Percentiles rank a stretch among this genome's conserved stretches.
These are phyloP conservation scores for Hirtodrosophila alboralis DNA, from an alignment of 2,888 invertebrate species.

Conservation along the genomic window DNA sequence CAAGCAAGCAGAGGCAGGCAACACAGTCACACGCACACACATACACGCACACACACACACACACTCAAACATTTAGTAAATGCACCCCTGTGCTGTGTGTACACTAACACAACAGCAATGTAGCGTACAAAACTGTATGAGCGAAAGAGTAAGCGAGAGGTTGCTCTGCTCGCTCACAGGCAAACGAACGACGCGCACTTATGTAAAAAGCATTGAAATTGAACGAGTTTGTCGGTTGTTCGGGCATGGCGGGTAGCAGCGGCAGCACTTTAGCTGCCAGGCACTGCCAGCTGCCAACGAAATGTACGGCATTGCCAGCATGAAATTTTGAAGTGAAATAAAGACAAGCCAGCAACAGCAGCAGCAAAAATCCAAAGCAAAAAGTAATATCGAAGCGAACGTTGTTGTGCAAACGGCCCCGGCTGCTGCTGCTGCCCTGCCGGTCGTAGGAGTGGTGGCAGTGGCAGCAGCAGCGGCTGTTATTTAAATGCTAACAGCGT, in stretches of 20 bases:
- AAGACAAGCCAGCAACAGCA: conserved; percentile 50
- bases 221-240: conserved; percentile 69
- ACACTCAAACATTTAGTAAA: conserved; percentile 63
- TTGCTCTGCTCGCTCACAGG: conserved; percentile 39
- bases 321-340: conserved; percentile 48
- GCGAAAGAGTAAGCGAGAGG: conserved; percentile 9
- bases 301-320: conserved; percentile 61
- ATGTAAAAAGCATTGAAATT: conserved; percentile 77
- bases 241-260: conserved; percentile 30
- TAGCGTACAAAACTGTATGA: conserved; percentile 11
- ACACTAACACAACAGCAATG: conserved; percentile 39
- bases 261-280: conserved; percentile 38
- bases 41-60: conserved; percentile 11
- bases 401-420: conserved; percentile 67
- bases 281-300: conserved; percentile 56
- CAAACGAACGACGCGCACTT: conserved; percentile 60
- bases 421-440: conserved; percentile 32
- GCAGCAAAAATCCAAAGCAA: conserved; percentile 48
- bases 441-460: conserved; percentile 57
- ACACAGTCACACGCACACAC: conserved; percentile 23
- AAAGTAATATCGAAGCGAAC: conserved; percentile 64
- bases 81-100: conserved; percentile 65
- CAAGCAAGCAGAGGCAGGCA: conserved; percentile 38
- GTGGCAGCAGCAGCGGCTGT: conserved; percentile 57
- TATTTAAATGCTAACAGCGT: conserved; percentile 58